A percentile compares a stretch with the other conserved stretches of the same genome.
Evolutionary conservation across 2,888 invertebrate species (phyloP).

Genomic region (Agonopterix alstromeriana): DNA sequence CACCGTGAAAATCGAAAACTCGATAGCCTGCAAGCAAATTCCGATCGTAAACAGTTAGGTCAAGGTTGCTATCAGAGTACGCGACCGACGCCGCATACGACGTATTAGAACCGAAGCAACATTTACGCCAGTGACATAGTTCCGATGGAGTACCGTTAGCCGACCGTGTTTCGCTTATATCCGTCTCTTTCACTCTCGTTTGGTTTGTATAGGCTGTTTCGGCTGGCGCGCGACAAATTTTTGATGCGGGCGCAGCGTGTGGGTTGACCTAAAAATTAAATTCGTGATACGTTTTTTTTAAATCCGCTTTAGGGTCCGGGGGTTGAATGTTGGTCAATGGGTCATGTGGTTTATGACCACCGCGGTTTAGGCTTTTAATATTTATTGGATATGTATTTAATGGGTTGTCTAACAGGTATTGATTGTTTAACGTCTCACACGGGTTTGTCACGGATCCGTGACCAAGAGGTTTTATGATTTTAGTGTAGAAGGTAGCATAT

Average conservation of each 20-base stretch:
- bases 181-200: slow-evolving; percentile 71
- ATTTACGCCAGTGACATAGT: slow-evolving; percentile 75
- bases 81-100: slow-evolving; percentile 37
- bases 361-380: too few relatives aligned
- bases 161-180: slow-evolving; percentile 60
- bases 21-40: slow-evolving; percentile 28
- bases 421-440: too few relatives aligned
- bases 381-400: too few relatives aligned
- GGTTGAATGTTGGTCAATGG: slow-evolving; percentile 44
- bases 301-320: slow-evolving; percentile 31
- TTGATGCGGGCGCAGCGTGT: slow-evolving; percentile 70
- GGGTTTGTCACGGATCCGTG: too few relatives aligned
- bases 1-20: slow-evolving; percentile 75
- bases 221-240: slow-evolving; percentile 67
- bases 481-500: too few relatives aligned
- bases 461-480: too few relatives aligned
- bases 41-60: slow-evolving; percentile 40
- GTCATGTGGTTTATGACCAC: slow-evolving; percentile 33
- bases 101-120: slow-evolving; percentile 35
- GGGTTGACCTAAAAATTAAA: slow-evolving; percentile 70
- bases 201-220: slow-evolving; percentile 43
- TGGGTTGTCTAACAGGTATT: too few relatives aligned
- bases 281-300: slow-evolving; percentile 67
- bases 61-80: slow-evolving; percentile 56
- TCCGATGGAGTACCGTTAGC: slow-evolving; percentile 72